These are phyloP conservation scores for Aphidius gifuensis DNA, from an alignment of 1,140 invertebrate species.

Conservation along the genomic window DNA sequence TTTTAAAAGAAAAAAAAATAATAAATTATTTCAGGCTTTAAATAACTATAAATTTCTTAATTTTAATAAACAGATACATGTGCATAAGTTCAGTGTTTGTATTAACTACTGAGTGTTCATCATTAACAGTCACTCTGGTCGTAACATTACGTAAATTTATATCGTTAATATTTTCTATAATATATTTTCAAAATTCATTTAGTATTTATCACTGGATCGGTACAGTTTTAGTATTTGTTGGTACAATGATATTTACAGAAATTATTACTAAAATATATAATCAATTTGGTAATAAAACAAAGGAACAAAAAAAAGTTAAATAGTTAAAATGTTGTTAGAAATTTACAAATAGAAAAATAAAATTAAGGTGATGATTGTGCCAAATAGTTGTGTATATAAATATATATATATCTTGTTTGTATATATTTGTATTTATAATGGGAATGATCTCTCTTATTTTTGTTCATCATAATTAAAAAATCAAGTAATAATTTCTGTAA, in stretches of 20 bases:
- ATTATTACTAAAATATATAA: conserved; percentile 50
- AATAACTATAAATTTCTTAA: conserved; percentile 34
- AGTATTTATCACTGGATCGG: conserved; percentile 91
- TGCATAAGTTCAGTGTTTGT: conserved; percentile 94
- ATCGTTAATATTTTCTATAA: conserved; percentile 90
- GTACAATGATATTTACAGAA: conserved; percentile 90
- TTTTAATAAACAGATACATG: conserved; percentile 60
- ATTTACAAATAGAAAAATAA: too few species aligned
- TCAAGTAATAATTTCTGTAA: too few species aligned
- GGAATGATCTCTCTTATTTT: too few species aligned
- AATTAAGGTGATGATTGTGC: too few species aligned
- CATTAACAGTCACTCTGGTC: conserved; percentile 92
- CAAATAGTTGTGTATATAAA: too few species aligned
- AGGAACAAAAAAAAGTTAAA: conserved; percentile 34
- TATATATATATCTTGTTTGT: too few species aligned
- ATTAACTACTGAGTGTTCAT: conserved; percentile 89
- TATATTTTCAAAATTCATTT: conserved; percentile 94
- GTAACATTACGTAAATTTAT: conserved; percentile 94
- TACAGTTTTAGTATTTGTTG: conserved; percentile 85
- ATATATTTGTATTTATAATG: too few species aligned
- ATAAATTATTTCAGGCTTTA: neutral
- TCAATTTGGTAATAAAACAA: conserved; percentile 14
- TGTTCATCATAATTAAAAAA: too few species aligned
- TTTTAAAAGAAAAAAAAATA: conserved; percentile 15
- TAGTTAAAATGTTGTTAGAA: conserved; percentile 21